Conservation (phyloP, 2,797 vertebrate species). For the Pangasius mekongensis region DNA sequence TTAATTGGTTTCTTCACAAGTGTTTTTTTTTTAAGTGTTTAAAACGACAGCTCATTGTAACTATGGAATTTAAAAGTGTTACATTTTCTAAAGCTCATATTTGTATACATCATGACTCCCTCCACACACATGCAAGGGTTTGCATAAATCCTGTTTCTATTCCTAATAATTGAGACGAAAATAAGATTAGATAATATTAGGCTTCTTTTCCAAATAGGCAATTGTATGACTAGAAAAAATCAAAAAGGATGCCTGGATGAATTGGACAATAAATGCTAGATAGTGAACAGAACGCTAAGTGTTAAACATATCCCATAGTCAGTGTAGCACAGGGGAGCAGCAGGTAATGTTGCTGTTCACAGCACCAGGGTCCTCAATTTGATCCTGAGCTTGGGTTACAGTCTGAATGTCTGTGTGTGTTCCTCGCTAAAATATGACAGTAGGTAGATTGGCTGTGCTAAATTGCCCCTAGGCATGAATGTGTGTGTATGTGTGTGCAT, state of each 20-base stretch:
- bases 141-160: not conserved
- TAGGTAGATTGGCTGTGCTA: not conserved
- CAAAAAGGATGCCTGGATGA: not conserved
- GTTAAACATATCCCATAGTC: not conserved
- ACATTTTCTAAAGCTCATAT: not conserved
- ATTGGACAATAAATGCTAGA: not conserved
- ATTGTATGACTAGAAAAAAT: not conserved
- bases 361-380: not conserved
- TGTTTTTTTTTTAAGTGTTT: not conserved
- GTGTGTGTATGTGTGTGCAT: not conserved
- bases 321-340: not conserved
- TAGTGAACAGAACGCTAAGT: not conserved
- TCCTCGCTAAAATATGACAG: not conserved
- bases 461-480: not conserved
- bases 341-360: not conserved
- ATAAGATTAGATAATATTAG: not conserved
- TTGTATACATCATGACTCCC: not conserved
- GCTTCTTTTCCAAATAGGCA: not conserved
- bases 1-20: not conserved
- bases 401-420: not conserved
- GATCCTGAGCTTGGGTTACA: not conserved
- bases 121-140: not conserved
- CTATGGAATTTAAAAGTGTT: not conserved
- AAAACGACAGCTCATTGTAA: not conserved
- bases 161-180: not conserved